A percentile compares a stretch with the other conserved stretches of the same genome.
Evolutionary conservation across 23 tunicate genomes (phyloP).

Genomic region (Trididemnum clinides): DNA sequence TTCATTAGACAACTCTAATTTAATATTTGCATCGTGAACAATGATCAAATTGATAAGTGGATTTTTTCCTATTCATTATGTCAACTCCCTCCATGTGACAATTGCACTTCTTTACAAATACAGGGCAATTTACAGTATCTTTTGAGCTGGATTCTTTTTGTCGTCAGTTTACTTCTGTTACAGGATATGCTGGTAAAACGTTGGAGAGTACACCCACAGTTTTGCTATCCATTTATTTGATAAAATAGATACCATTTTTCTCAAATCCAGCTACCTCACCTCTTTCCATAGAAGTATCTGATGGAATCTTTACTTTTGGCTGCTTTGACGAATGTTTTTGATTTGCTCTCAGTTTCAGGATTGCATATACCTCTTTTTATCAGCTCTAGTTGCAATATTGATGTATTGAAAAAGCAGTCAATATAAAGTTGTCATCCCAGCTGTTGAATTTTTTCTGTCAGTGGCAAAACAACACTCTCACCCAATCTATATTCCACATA

Average conservation of each 20-base stretch:
- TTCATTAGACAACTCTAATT: not conserved
- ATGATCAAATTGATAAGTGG: not conserved
- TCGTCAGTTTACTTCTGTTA: not conserved
- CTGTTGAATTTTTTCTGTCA: not conserved
- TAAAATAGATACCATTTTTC: not conserved
- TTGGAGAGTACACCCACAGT: not conserved
- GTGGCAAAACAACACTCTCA: not conserved
- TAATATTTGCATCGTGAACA: not conserved
- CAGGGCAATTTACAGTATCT: not conserved
- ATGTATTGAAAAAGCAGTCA: not conserved
- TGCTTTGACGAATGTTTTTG: not conserved
- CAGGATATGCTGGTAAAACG: not conserved
- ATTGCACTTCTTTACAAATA: not conserved
- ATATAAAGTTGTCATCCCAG: not conserved
- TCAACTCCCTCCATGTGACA: not conserved
- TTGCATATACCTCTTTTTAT: not conserved
- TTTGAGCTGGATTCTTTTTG: not conserved
- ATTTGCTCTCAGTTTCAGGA: not conserved
- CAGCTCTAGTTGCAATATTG: not conserved
- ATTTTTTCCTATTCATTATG: not conserved
- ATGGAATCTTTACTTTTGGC: not conserved
- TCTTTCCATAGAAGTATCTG: not conserved
- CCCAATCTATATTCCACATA: not conserved
- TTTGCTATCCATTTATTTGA: not conserved
- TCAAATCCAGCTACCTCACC: not conserved